These are phyloP conservation scores for Psammodynastes pulverulentus DNA, from an alignment of 2,113 vertebrate genomes.

Conservation along the genomic window DNA sequence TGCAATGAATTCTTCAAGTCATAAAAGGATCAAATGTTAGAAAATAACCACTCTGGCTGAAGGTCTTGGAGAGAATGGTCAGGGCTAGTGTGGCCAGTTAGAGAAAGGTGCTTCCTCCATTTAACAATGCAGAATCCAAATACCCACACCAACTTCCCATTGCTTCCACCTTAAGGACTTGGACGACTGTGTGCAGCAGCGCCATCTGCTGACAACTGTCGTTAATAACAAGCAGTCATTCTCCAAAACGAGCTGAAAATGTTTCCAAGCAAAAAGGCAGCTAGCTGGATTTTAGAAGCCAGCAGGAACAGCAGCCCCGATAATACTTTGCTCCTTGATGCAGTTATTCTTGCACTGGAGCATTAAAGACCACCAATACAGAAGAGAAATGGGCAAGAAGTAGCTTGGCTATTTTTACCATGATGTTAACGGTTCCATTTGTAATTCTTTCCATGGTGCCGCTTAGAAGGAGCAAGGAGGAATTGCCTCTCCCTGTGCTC, in stretches of 20 bases:
- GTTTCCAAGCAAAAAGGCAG: neutral
- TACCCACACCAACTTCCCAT: too few species aligned
- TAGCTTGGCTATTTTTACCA: neutral
- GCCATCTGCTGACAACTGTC: constrained; percentile 2
- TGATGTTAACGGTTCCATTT: neutral
- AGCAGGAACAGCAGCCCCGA: neutral
- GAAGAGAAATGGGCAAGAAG: neutral
- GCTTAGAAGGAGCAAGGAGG: neutral
- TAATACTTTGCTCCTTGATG: neutral
- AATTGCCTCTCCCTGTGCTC: neutral
- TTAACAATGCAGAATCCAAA: neutral
- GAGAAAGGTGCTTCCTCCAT: neutral
- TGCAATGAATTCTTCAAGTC: neutral
- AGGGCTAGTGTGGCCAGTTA: too few species aligned
- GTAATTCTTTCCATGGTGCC: neutral
- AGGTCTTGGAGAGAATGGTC: neutral
- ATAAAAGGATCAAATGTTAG: neutral
- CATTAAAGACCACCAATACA: neutral
- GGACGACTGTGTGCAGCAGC: constrained; percentile 2
- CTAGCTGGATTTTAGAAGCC: neutral
- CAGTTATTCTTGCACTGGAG: neutral
- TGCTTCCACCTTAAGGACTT: neutral
- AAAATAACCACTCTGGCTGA: neutral
- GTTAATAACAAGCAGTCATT: neutral
- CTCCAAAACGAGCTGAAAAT: neutral